Evolutionary conservation across 37 sponge, comb jelly and placozoan species (phyloP), one percentile per base, ranked within the genome.

Genomic region (Bolinopsis microptera): DNA sequence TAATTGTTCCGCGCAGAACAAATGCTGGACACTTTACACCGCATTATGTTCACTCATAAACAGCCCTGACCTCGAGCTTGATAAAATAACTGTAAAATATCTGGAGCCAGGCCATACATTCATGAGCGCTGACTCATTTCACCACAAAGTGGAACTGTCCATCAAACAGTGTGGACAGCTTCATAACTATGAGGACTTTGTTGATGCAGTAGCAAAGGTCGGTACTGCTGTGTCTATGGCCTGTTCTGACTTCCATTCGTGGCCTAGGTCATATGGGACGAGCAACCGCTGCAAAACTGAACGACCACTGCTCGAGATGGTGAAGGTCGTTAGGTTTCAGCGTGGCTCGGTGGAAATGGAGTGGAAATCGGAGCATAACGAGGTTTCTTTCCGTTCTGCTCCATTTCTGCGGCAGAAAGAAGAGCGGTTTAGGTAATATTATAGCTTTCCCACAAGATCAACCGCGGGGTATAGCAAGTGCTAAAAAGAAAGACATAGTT

Each of bases 41-140:
- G 83, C 38, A 0, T 23, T 82, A 35, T 36, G 38, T 35, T 35
- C 8, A 36, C 38, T 82, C 23, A 23, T 35, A 3, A 82, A 82
- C 83, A 13, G 13, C 5, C 31, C 38, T 5, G 31, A 3, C 38
- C 38, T 8, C 3, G n/a, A n/a, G n/a, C 38, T 36, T 33, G 83
- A 82, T 36, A 82, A 33, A 2, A 82, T 82, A 2, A 82, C 83
- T 32, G 38, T 82, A 21, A 82, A 82, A 23, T 82, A 82, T 32
- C 23, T 82, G 35, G 24, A 32, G 8, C 3, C 83, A 13, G 83
- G 83, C 3, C 83, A 82, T 23, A 72, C 75, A 24, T 82, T 82
- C 30, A 82, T 82, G 83, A 35, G 38, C 23, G 35, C 38, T 35
- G 83, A 82, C 23, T 82, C 83, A 30, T 82, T 82, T 30, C 83